Conservation (phyloP, 2,888 invertebrate species). For the Tineola bisselliella region DNA sequence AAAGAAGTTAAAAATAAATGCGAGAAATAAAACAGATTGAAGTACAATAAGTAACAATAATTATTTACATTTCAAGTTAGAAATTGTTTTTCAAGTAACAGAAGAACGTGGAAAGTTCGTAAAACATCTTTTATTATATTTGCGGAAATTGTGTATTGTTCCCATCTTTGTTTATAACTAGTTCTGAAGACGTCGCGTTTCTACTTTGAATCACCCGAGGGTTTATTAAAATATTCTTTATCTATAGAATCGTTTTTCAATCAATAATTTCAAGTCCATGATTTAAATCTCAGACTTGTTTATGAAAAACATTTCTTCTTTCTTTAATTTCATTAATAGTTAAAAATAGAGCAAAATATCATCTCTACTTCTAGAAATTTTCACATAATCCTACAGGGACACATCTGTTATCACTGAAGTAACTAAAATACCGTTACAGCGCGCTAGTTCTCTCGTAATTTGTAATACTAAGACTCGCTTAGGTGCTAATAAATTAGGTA, state of each 20-base stretch:
- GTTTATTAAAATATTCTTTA: not conserved
- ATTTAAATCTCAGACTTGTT: too few relatives aligned
- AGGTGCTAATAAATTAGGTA: too few relatives aligned
- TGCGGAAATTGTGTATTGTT: slow-evolving; percentile 36
- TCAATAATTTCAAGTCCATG: too few relatives aligned
- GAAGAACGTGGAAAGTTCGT: slow-evolving; percentile 27
- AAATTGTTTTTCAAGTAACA: slow-evolving; percentile 19
- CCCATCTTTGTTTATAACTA: slow-evolving; percentile 34
- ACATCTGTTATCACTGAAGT: not conserved
- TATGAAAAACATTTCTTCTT: not conserved
- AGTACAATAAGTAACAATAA: not conserved
- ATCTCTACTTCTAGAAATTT: not conserved
- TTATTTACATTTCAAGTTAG: not conserved
- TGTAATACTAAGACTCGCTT: too few relatives aligned
- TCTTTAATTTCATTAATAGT: too few relatives aligned
- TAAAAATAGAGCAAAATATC: too few relatives aligned
- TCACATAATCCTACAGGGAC: not conserved
- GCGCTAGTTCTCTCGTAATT: too few relatives aligned
- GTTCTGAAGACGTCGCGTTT: slow-evolving; percentile 27
- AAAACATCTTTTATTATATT: slow-evolving; percentile 40
- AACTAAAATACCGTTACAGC: not conserved
- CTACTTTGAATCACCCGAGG: slow-evolving; percentile 14
- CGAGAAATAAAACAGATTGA: not conserved
- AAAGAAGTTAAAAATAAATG: not conserved
- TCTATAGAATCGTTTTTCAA: too few relatives aligned